Conservation (phyloP, 2,113 vertebrate species). For the Pseudopipra pipra region DNA sequence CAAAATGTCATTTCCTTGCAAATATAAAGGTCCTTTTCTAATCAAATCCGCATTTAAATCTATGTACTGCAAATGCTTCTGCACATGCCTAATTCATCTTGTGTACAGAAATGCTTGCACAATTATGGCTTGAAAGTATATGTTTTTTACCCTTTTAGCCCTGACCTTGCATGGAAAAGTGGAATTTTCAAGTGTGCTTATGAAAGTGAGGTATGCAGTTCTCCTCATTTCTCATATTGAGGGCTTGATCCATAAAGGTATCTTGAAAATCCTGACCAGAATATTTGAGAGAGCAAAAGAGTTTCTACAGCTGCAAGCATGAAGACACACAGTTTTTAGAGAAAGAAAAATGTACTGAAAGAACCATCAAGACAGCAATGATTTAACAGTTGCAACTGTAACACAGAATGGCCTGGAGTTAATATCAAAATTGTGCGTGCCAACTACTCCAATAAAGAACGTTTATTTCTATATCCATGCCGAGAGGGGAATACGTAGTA, state of each 20-base stretch:
- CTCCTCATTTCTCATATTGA: background rate
- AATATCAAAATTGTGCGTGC: background rate
- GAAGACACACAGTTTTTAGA: background rate
- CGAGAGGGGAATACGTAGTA: background rate
- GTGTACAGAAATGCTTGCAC: background rate
- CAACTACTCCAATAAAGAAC: background rate
- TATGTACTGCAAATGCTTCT: background rate
- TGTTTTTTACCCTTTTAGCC: background rate
- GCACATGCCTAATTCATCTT: background rate
- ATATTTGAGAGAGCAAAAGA: background rate
- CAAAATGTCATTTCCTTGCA: slow-evolving; percentile 12
- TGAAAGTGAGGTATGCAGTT: background rate
- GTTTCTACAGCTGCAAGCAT: background rate
- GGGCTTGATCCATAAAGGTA: background rate
- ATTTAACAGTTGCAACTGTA: background rate
- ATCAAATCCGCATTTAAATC: background rate
- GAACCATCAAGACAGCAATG: background rate
- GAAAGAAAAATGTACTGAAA: background rate
- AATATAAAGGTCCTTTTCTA: background rate
- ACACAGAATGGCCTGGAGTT: background rate
- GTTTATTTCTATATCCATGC: background rate
- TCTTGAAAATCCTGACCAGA: background rate
- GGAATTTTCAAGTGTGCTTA: background rate
- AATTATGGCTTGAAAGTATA: background rate
- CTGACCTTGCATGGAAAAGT: background rate